Percentiles rank a stretch among this genome's conserved stretches.
These are phyloP conservation scores for Babylonia areolata DNA, from an alignment of 1,140 invertebrate genomes.

Conservation along the genomic window DNA sequence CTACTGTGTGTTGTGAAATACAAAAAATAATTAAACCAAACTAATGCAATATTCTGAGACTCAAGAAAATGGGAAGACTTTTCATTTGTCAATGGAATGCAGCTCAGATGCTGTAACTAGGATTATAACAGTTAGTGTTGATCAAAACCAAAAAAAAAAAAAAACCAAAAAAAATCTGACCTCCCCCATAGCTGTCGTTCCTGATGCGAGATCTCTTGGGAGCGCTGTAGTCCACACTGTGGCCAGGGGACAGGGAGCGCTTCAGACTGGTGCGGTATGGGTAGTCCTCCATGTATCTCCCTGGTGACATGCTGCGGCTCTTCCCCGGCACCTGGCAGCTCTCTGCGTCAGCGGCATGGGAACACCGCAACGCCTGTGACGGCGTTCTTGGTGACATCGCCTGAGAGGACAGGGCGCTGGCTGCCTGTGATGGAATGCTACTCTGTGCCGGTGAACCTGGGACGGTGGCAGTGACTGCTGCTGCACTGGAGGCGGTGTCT, in stretches of 20 bases:
- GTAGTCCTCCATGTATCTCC: conserved; percentile 27
- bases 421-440: background rate
- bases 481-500: background rate
- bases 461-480: background rate
- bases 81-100: no score
- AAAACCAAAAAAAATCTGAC: background rate
- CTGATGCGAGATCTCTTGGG: conserved; percentile 41
- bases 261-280: conserved; percentile 37
- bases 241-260: conserved; percentile 60
- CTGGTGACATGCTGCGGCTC: background rate
- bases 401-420: background rate
- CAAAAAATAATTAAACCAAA: no score
- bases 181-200: conserved; percentile 44
- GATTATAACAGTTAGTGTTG: no score
- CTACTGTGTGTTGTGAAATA: no score
- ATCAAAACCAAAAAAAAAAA: no score
- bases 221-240: conserved; percentile 51
- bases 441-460: background rate
- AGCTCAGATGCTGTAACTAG: no score
- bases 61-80: no score
- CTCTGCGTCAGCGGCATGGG: background rate
- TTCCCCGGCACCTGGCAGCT: background rate
- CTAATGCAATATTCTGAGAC: no score
- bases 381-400: background rate
- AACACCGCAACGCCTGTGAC: background rate